Conservation (phyloP, 2,888 invertebrate species). For the Taphrorychus bicolor region DNA sequence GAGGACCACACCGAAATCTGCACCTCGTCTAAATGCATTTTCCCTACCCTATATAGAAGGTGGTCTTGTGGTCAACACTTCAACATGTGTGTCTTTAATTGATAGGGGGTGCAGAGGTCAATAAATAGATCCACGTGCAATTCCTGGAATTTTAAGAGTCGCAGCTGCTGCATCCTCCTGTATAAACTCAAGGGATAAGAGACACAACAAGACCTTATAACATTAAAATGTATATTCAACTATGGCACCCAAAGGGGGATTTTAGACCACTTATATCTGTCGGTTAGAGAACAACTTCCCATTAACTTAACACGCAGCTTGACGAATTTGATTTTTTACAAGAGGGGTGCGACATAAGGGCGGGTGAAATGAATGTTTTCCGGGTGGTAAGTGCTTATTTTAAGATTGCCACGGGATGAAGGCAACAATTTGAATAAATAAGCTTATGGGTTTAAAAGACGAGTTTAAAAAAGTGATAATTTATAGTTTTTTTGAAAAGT, state of each 20-base stretch:
- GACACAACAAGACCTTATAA: no score
- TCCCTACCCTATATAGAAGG: background rate
- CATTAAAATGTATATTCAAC: background rate
- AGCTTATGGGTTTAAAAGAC: background rate
- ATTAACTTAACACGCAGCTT: background rate
- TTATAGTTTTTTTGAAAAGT: no score
- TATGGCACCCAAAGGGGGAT: background rate
- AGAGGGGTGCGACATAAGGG: background rate
- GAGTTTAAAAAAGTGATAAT: background rate
- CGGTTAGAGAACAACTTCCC: background rate
- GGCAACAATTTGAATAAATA: no score
- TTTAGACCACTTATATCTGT: background rate
- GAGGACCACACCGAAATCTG: background rate
- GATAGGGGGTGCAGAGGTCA: background rate
- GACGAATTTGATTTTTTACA: background rate
- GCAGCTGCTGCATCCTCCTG: no score
- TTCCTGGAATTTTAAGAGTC: background rate
- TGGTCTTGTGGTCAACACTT: background rate
- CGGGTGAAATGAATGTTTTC: background rate
- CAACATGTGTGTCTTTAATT: slow-evolving; percentile 1
- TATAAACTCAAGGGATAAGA: no score
- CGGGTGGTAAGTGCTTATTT: background rate
- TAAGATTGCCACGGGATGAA: background rate
- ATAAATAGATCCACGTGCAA: background rate
- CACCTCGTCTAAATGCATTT: background rate